A percentile compares a stretch with the other conserved stretches of the same genome.
These are phyloP conservation scores for Glareola pratincola DNA, from an alignment of 2,113 vertebrate genomes.

Conservation along the genomic window DNA sequence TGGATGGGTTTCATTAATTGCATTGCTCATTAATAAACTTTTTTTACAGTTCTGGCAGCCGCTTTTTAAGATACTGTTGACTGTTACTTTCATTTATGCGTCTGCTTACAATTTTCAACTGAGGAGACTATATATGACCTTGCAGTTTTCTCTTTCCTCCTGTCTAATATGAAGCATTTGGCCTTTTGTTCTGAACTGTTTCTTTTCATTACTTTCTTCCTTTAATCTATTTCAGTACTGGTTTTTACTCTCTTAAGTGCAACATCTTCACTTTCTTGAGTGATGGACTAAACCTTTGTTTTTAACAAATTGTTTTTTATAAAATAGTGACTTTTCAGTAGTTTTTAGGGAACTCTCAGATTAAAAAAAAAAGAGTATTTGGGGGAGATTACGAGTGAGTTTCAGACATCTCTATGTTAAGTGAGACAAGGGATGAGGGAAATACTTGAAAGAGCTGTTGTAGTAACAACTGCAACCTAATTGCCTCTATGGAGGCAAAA, in stretches of 20 bases:
- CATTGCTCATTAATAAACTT: background rate
- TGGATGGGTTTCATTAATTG: background rate
- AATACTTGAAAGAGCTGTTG: background rate
- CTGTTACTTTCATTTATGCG: background rate
- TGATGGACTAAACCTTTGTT: background rate
- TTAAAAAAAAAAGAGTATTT: background rate
- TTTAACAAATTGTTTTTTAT: background rate
- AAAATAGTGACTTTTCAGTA: background rate
- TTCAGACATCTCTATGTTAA: background rate
- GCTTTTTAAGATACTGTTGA: background rate
- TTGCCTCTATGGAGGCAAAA: background rate
- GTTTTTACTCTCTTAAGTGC: background rate
- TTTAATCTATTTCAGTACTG: background rate
- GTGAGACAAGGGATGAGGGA: background rate
- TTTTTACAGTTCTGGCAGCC: background rate
- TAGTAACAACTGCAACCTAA: background rate
- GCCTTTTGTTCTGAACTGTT: background rate
- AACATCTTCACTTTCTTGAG: slow-evolving; percentile 15
- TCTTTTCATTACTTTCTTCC: background rate
- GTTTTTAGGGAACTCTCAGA: background rate
- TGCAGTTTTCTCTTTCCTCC: background rate
- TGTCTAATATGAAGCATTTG: slow-evolving; percentile 3
- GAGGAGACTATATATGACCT: background rate
- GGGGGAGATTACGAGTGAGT: background rate
- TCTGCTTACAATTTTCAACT: background rate